Evolutionary conservation across 2,113 vertebrate species (phyloP), one percentile per base, ranked within the genome.

Genomic region (Rhinopithecus roxellana): DNA sequence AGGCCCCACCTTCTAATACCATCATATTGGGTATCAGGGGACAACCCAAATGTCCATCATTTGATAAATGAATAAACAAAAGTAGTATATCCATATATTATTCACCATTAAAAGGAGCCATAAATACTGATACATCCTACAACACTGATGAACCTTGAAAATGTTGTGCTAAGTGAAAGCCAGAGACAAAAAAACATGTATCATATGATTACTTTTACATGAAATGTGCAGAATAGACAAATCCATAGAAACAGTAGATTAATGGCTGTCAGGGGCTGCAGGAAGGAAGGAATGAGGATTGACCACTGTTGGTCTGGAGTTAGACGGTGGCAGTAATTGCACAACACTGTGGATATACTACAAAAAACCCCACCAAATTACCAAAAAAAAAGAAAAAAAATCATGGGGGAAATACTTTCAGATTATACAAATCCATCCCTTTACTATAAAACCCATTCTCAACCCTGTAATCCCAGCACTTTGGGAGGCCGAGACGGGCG

Each of bases 41-140:
- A 77, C 35, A 81, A 80, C 43, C 14, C 30, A 75, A 61, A 93
- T 81, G 35, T 59, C 35, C 55, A 92, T 35, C 5, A 81, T 61
- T 2, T 85, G 23, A 94, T 64, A 59, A 91, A 93, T 32, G 30
- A 83, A 50, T 72, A 82, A 93, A 88, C 13, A 95, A 93, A 96
- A 91, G 35, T 74, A 13, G 16, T 85, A 75, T 64, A 72, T 43
- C n/a, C n/a, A 79, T 78, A 79, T 57, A 84, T 12, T 55, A 92
- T 74, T 55, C 4, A 55, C 30, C 10, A 88, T 90, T 93, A 75
- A 94, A 81, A 97, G 61, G n/a, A 88, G 95, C 50, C 13, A 75
- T 32, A 95, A 88, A 90, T 75, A 91, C 22, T 67, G 57, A 81
- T 11, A 93, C 20, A 83, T 75, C 35, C 72, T 79, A 85, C 30